Percentiles rank a stretch among this genome's conserved stretches.
phyloP scores from a whole-genome alignment of 2,113 vertebrate species.

The Psittacus erithacus region DNA sequence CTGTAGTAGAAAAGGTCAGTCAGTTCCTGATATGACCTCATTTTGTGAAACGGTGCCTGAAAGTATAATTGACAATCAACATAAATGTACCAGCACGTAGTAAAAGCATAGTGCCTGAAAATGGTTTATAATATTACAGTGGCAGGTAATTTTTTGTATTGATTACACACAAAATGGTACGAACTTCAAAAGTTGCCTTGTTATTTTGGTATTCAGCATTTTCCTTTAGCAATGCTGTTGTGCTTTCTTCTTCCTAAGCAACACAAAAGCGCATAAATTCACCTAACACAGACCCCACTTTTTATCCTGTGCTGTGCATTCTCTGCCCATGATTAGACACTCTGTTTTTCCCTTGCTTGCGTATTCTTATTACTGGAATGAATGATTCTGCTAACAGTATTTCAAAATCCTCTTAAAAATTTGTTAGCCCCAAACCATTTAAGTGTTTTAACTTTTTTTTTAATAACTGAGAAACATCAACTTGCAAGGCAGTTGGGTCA shows the following conservation, averaged over 20 bases:
- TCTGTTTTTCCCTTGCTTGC: neutral
- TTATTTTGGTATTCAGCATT: neutral
- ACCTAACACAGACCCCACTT: neutral
- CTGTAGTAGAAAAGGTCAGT: neutral
- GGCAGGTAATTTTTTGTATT: accelerated
- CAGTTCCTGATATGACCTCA: neutral
- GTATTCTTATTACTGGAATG: neutral
- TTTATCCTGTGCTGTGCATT: neutral
- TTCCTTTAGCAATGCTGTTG: neutral
- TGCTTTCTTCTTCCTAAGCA: neutral
- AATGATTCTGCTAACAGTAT: neutral
- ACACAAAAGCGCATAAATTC: neutral
- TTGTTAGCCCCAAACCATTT: neutral
- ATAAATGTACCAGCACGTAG: neutral
- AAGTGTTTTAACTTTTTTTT: neutral
- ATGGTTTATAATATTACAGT: neutral
- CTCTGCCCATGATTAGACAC: neutral
- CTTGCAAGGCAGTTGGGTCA: neutral
- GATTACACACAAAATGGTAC: neutral
- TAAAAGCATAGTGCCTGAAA: neutral
- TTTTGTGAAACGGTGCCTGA: neutral
- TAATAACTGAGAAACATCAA: neutral
- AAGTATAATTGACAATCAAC: neutral
- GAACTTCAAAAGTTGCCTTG: neutral
- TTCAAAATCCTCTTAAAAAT: neutral